These are phyloP conservation scores for Lordiphosa stackelbergi DNA, from an alignment of 1,140 invertebrate genomes.

Conservation along the genomic window DNA sequence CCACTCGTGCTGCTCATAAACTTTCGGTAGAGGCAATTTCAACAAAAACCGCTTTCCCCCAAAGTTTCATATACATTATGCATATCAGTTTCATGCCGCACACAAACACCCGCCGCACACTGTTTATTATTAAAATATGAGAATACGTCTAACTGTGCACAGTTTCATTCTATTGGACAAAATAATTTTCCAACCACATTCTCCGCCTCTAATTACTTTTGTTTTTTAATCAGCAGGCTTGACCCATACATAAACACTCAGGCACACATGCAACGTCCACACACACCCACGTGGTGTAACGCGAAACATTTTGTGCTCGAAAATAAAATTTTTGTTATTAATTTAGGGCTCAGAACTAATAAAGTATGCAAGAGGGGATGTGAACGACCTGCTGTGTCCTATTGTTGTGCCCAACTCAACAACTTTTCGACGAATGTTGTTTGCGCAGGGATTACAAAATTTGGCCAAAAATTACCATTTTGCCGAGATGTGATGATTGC, in stretches of 20 bases:
- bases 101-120: conserved; percentile 6
- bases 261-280: conserved; percentile 1
- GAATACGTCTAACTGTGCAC: conserved; percentile 41
- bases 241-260: conserved; percentile 31
- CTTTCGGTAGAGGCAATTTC: conserved; percentile 37
- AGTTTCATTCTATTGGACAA: conserved; percentile 33
- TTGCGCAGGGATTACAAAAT: conserved; percentile 29
- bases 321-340: conserved; percentile 67
- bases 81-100: conserved; percentile 43
- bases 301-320: conserved; percentile 44
- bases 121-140: conserved; percentile 40
- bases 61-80: conserved; percentile 52
- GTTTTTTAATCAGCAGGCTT: conserved; percentile 71
- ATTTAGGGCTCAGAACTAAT: conserved; percentile 67
- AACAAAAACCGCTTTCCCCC: conserved; percentile 23
- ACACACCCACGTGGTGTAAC: conserved; percentile 20
- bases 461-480: conserved; percentile 17
- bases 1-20: conserved; percentile 35
- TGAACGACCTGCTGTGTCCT: conserved; percentile 34
- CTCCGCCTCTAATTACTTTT: conserved; percentile 63
- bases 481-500: conserved; percentile 29
- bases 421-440: conserved; percentile 27
- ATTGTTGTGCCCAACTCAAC: conserved; percentile 47
- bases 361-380: conserved; percentile 39
- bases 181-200: conserved; percentile 47